Conservation (phyloP, 2,797 vertebrate species). For the Sebastes matsubarae region DNA sequence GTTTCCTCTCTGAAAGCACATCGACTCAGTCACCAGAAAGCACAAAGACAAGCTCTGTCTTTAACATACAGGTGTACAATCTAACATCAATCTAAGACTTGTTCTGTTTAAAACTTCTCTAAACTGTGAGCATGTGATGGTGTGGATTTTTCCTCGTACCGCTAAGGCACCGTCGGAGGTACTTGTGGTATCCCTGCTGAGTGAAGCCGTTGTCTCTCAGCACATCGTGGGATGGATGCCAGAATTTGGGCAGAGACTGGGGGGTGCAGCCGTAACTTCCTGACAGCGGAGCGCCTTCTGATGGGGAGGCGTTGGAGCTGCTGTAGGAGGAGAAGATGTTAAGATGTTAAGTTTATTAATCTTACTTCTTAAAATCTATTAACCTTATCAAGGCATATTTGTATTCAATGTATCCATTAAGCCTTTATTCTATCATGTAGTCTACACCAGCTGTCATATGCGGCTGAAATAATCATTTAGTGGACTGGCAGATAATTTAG, state of each 20-base stretch:
- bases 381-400: background rate
- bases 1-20: conserved; percentile 88
- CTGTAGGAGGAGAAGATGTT: conserved; percentile 64
- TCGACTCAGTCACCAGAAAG: background rate
- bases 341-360: background rate
- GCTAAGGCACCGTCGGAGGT: conserved; percentile 88
- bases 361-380: background rate
- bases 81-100: background rate
- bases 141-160: conserved; percentile 74
- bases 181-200: conserved; percentile 96
- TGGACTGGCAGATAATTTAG: background rate
- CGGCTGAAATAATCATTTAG: background rate
- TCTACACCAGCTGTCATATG: background rate
- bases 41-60: background rate
- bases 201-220: conserved; percentile 95
- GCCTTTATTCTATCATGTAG: background rate
- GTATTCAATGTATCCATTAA: background rate
- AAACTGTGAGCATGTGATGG: background rate
- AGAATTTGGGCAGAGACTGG: conserved; percentile 92
- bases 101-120: background rate
- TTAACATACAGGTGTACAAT: background rate
- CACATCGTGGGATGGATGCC: conserved; percentile 94
- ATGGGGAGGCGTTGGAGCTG: conserved; percentile 90
- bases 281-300: conserved; percentile 83
- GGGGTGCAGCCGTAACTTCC: conserved; percentile 88